These are phyloP conservation scores for Nipponia nippon DNA, from an alignment of 2,113 vertebrate species.

Conservation along the genomic window DNA sequence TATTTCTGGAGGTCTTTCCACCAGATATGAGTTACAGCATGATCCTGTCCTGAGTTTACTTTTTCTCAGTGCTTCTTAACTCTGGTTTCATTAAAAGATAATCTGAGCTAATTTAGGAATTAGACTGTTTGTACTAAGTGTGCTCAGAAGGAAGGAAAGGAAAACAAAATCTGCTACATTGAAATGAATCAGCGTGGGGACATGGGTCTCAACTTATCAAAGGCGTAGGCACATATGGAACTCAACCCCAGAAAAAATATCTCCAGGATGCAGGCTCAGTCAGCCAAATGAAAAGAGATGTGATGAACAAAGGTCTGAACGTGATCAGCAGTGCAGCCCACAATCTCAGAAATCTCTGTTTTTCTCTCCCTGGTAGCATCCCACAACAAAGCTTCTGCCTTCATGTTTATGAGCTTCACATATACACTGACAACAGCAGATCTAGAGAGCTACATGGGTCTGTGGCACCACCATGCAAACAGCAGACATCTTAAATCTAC, in stretches of 20 bases:
- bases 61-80: not conserved
- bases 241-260: constrained; percentile 22
- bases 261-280: not conserved
- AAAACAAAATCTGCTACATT: constrained; percentile 55
- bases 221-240: constrained; percentile 59
- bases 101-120: constrained; percentile 58
- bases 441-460: not conserved
- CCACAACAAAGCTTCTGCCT: not conserved
- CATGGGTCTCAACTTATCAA: constrained; percentile 13
- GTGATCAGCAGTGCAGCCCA: not conserved
- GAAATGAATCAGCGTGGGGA: constrained; percentile 46
- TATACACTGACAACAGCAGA: not conserved
- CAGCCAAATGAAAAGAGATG: not conserved
- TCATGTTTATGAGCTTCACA: not conserved
- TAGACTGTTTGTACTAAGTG: constrained; percentile 56
- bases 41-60: not conserved
- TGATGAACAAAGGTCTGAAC: not conserved
- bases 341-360: not conserved
- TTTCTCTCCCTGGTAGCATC: not conserved
- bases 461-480: not conserved
- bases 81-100: constrained; percentile 31
- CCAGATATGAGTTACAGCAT: not conserved
- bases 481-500: not conserved
- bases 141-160: constrained; percentile 37
- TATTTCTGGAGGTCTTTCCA: not conserved